phyloP scores from a whole-genome alignment of 2,888 invertebrate species.

The Holacanthella duospinosa region DNA sequence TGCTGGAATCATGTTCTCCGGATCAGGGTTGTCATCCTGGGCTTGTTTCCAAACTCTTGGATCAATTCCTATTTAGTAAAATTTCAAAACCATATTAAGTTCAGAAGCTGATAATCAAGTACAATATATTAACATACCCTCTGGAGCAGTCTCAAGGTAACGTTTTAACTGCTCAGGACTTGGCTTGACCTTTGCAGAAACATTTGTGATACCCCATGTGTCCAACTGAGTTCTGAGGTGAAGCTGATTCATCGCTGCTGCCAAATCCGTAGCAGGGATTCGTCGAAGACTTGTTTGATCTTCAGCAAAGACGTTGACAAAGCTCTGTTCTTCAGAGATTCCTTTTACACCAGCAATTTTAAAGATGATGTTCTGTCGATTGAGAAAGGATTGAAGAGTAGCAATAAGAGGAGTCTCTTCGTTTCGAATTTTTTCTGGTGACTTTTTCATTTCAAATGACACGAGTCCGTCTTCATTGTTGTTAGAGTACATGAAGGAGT shows the following conservation, averaged over 20 bases:
- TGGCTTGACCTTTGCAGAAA: conserved; percentile 63
- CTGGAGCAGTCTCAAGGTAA: conserved; percentile 81
- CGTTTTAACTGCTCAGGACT: conserved; percentile 69
- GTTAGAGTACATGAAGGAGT: conserved; percentile 72
- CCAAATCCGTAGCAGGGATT: conserved; percentile 61
- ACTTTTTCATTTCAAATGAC: conserved; percentile 69
- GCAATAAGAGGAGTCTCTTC: conserved; percentile 60
- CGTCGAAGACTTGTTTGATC: conserved; percentile 46
- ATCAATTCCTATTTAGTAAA: conserved; percentile 61
- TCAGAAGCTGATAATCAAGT: neutral
- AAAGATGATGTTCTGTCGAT: conserved; percentile 70
- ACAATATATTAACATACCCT: conserved; percentile 47
- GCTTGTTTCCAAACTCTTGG: conserved; percentile 91
- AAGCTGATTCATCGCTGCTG: conserved; percentile 55
- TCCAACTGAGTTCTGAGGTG: conserved; percentile 60
- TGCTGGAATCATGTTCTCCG: conserved; percentile 77
- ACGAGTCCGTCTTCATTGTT: conserved; percentile 88
- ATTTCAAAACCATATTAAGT: conserved; percentile 1
- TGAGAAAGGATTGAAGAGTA: conserved; percentile 59
- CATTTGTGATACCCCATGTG: conserved; percentile 59
- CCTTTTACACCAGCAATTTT: conserved; percentile 66
- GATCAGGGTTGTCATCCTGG: conserved; percentile 87
- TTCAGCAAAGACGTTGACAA: conserved; percentile 59
- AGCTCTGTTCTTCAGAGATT: conserved; percentile 65
- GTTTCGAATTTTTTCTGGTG: conserved; percentile 46